phyloP scores from a whole-genome alignment of 2,113 vertebrate genomes.

The Hippocampus mohnikei region DNA sequence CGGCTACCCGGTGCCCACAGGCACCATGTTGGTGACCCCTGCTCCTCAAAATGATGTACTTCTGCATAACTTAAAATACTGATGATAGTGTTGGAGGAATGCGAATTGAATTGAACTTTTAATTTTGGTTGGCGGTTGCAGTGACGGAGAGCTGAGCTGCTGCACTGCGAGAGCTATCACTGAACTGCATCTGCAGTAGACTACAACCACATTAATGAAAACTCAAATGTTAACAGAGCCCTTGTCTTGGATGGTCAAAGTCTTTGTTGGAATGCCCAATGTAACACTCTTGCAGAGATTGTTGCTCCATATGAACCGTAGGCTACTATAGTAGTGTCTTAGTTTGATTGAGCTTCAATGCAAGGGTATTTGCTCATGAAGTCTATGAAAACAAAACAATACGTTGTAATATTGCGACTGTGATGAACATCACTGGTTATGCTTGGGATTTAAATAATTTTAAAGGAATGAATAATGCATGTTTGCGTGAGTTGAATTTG shows the following conservation, averaged over 20 bases:
- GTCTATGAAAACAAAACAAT: background rate
- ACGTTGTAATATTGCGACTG: background rate
- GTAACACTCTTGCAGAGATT: background rate
- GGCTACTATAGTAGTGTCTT: background rate
- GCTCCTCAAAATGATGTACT: background rate
- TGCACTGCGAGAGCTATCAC: background rate
- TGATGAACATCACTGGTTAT: background rate
- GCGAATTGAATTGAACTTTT: background rate
- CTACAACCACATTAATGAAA: background rate
- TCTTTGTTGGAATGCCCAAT: no score
- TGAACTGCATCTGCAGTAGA: background rate
- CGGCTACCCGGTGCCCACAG: no score
- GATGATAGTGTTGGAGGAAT: background rate
- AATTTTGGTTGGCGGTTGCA: background rate
- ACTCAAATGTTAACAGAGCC: background rate
- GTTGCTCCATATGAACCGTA: background rate
- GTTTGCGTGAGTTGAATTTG: background rate
- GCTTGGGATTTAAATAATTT: background rate
- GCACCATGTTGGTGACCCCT: no score
- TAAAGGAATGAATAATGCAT: background rate
- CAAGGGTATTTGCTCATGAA: background rate
- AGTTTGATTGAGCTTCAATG: background rate
- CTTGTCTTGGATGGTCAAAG: no score
- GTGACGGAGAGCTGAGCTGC: background rate
- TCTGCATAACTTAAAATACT: background rate